These are phyloP conservation scores for Gopherus flavomarginatus DNA, from an alignment of 2,113 vertebrate species.

Conservation along the genomic window DNA sequence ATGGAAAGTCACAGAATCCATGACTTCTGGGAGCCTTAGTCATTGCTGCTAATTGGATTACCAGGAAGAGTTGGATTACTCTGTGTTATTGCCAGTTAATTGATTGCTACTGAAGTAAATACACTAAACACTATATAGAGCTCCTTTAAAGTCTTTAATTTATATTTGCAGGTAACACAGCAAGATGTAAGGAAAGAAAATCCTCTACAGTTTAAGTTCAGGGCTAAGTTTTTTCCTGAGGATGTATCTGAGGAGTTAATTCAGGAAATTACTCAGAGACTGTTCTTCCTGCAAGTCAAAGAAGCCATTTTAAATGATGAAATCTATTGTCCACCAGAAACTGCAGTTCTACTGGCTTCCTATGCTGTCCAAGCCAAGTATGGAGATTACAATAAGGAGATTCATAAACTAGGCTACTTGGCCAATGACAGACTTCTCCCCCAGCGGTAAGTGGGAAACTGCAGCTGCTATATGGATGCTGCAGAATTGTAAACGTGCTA, in stretches of 20 bases:
- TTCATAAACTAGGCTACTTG: slow-evolving; percentile 93
- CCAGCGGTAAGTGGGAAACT: slow-evolving; percentile 87
- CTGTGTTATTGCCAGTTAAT: not conserved
- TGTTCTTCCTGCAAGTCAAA: slow-evolving; percentile 99
- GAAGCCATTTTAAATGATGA: slow-evolving; percentile 97
- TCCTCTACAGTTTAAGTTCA: slow-evolving; percentile 96
- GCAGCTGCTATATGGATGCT: not conserved
- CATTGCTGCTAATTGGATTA: not conserved
- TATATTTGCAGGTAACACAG: slow-evolving; percentile 89
- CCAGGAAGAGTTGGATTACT: slow-evolving; percentile 9
- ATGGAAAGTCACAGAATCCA: too few relatives aligned
- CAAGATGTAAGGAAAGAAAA: slow-evolving; percentile 99
- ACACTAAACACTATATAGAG: not conserved
- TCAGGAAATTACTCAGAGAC: slow-evolving; percentile 97
- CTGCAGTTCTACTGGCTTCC: slow-evolving; percentile 94
- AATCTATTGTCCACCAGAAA: slow-evolving; percentile 99
- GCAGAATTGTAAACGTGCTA: not conserved
- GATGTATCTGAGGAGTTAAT: slow-evolving; percentile 98
- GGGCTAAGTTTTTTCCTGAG: slow-evolving; percentile 98
- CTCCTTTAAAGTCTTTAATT: slow-evolving; percentile 7
- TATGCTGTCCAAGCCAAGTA: slow-evolving; percentile 97
- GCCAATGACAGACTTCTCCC: slow-evolving; percentile 94
- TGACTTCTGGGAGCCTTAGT: not conserved
- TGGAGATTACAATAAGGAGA: slow-evolving; percentile 92
- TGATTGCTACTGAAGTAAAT: not conserved